These are phyloP conservation scores for Cephonodes hylas DNA, from an alignment of 2,888 invertebrate genomes.

Conservation along the genomic window DNA sequence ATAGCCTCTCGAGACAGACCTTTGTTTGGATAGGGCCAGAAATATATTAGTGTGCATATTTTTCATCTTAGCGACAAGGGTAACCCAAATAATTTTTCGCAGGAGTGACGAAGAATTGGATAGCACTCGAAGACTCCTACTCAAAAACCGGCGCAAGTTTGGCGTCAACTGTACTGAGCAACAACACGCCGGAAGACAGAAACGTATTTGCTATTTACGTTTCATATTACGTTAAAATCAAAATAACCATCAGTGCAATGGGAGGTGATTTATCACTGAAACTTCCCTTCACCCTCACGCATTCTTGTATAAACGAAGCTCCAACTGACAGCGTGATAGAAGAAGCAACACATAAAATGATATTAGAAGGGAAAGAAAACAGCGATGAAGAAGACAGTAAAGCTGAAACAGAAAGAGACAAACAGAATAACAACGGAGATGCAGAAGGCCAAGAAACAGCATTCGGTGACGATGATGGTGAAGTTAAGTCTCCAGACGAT, in stretches of 20 bases:
- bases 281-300: slow-evolving; percentile 89
- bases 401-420: slow-evolving; percentile 58
- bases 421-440: slow-evolving; percentile 61
- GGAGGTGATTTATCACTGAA: slow-evolving; percentile 90
- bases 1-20: background rate
- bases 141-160: slow-evolving; percentile 85
- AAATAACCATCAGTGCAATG: slow-evolving; percentile 89
- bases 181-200: slow-evolving; percentile 85
- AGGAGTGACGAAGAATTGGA: slow-evolving; percentile 94
- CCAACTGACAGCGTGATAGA: slow-evolving; percentile 77
- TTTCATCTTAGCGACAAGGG: background rate
- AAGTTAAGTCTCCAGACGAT: slow-evolving; percentile 59
- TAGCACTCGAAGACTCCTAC: slow-evolving; percentile 92
- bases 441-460: slow-evolving; percentile 45
- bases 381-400: slow-evolving; percentile 71
- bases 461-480: slow-evolving; percentile 47
- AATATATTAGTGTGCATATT: background rate
- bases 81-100: slow-evolving; percentile 37
- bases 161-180: slow-evolving; percentile 81
- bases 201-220: slow-evolving; percentile 96
- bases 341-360: slow-evolving; percentile 73
- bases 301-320: slow-evolving; percentile 85
- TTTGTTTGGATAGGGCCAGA: background rate
- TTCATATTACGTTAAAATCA: slow-evolving; percentile 94
- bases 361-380: slow-evolving; percentile 71